Evolutionary conservation across 2,888 invertebrate genomes (phyloP).

Genomic region (Phlogophora meticulosa): DNA sequence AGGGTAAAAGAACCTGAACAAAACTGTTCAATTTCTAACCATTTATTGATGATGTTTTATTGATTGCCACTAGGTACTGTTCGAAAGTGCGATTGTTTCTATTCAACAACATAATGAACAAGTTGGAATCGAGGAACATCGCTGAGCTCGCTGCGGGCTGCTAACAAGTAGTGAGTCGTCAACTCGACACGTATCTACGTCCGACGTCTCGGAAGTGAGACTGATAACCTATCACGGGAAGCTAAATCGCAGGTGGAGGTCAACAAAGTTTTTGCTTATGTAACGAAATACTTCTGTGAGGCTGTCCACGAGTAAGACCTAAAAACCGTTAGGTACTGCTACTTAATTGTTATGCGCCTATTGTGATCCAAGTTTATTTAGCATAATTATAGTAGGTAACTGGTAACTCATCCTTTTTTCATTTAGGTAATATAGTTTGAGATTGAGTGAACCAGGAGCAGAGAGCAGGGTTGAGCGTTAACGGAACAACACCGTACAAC

Average conservation of each 20-base stretch:
- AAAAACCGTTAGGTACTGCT: too few species aligned
- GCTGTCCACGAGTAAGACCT: not conserved
- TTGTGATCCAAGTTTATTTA: not conserved
- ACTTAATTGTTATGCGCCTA: not conserved
- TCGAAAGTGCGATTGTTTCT: not conserved
- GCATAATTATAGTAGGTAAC: not conserved
- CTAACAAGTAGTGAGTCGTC: too few species aligned
- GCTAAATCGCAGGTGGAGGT: slow-evolving; percentile 31
- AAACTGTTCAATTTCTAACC: too few species aligned
- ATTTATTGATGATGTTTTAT: too few species aligned
- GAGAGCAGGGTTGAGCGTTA: not conserved
- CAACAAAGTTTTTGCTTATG: slow-evolving; percentile 19
- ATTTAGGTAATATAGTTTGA: not conserved
- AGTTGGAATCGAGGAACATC: not conserved
- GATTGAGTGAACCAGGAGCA: too few species aligned
- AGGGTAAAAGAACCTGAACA: too few species aligned
- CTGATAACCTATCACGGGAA: slow-evolving; percentile 11
- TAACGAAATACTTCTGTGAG: not conserved
- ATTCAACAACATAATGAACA: not conserved
- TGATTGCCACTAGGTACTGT: not conserved
- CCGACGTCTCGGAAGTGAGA: slow-evolving; percentile 2
- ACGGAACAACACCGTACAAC: not conserved
- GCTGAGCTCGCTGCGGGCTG: too few species aligned
- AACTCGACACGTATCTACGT: too few species aligned
- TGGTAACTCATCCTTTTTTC: not conserved